phyloP scores from a whole-genome alignment of 2,888 invertebrate species.

The Tenthredo scrophulariae region DNA sequence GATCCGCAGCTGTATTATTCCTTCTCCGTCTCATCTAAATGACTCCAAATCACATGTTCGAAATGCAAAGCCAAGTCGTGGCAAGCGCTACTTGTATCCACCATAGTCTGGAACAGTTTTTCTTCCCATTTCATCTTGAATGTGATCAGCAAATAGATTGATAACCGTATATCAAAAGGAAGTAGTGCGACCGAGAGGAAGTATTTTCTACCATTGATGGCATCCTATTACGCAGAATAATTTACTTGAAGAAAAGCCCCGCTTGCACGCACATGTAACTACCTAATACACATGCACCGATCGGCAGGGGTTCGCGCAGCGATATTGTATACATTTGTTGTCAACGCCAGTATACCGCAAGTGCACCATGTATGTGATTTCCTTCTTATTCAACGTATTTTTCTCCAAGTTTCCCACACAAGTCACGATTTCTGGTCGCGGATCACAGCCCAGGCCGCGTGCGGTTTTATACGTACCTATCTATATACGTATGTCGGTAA shows the following conservation, averaged over 20 bases:
- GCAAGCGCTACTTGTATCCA: not conserved
- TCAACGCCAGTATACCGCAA: conserved; percentile 11
- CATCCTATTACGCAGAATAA: conserved; percentile 28
- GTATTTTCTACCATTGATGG: conserved; percentile 8
- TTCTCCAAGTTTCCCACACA: conserved; percentile 77
- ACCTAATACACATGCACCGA: conserved; percentile 14
- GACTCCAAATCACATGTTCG: not conserved
- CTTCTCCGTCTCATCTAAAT: not conserved
- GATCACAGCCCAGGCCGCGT: conserved; percentile 73
- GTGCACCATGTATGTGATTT: conserved; percentile 36
- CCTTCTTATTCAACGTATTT: conserved; percentile 65
- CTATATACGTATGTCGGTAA: not conserved
- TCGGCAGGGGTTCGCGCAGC: conserved; percentile 28
- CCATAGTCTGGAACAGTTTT: not conserved
- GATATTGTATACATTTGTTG: conserved; percentile 48
- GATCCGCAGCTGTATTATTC: conserved; percentile 4
- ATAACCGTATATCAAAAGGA: not conserved
- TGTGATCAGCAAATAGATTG: not conserved
- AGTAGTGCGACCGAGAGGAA: not conserved
- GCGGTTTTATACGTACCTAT: conserved; percentile 41
- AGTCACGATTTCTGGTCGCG: conserved; percentile 78
- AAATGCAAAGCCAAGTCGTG: not conserved
- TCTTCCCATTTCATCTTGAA: not conserved
- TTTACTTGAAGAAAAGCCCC: not conserved
- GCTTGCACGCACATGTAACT: conserved; percentile 24